Percentiles rank a stretch among this genome's conserved stretches.
Evolutionary conservation across 2,797 vertebrate species (phyloP).

Genomic region (Parauchenoglanis punctatus): DNA sequence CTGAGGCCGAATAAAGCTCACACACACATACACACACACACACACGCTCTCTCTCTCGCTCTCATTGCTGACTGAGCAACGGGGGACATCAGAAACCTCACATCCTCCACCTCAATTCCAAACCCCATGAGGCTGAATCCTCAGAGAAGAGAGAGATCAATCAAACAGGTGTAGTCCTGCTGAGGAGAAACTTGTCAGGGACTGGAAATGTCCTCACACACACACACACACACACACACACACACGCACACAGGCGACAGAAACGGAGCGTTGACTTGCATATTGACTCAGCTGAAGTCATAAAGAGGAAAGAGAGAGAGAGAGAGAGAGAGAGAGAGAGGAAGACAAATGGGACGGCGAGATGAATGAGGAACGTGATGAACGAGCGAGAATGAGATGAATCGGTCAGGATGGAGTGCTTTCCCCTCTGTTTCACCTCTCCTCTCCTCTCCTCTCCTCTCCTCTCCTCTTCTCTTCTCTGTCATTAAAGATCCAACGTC

Average conservation of each 20-base stretch:
- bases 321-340: constrained; percentile 41
- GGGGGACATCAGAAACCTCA: constrained; percentile 30
- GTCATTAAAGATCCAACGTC: neutral
- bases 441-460: neutral
- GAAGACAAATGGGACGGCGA: constrained; percentile 42
- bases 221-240: neutral
- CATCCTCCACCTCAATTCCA: constrained; percentile 56
- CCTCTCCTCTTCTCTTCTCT: neutral
- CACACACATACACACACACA: constrained; percentile 56
- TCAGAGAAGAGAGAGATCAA: constrained; percentile 57
- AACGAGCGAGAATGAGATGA: constrained; percentile 78
- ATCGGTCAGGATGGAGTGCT: constrained; percentile 69
- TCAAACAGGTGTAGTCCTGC: constrained; percentile 61
- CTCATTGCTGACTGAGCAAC: constrained; percentile 43
- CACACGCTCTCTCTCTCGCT: constrained; percentile 37
- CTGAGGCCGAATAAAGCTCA: constrained; percentile 67
- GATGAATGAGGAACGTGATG: constrained; percentile 79
- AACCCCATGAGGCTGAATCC: constrained; percentile 49
- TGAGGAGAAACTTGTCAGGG: constrained; percentile 62
- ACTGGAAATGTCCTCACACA: constrained; percentile 49
- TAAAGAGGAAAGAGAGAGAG: constrained; percentile 55
- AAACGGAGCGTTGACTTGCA: constrained; percentile 71
- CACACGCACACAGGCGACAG: constrained; percentile 61
- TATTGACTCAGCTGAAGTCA: constrained; percentile 79
- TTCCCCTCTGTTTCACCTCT: constrained; percentile 67